Base-by-base conservation (phyloP, 2,888 invertebrate genomes). In the Monopis laevigella region DNA sequence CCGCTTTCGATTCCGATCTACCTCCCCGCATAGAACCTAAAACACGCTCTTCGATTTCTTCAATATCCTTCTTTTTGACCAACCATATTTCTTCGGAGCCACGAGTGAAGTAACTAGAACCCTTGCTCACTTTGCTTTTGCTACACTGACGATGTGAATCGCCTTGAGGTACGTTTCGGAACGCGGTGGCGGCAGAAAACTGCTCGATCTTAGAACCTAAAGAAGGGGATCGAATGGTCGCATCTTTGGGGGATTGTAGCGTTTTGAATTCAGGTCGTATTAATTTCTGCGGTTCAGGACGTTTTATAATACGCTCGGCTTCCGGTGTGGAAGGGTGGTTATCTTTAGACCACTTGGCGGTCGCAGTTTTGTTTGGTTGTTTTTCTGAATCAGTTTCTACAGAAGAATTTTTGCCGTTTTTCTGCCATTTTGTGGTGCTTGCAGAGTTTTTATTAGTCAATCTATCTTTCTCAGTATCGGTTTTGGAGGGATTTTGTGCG, bases 1-100 rank as follows among this genome's bases (percentile, higher is more conserved):
- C 69, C 16, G 65, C 45, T 43, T 59, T 65, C 16, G 69, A 72
- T 3, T 72, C 70, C 4, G 74, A 68, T 3, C 28, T 17, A 13
- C 16, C 27, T 5, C 78, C 66, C 1, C 77, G 49, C 47, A 78
- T 74, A 44, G 80, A 80, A 43, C 80, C 78, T 38, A 80, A 40
- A 8, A 80, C 80, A 16, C 80, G 54, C 49, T 77, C 78, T 47
- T 80, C 80, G 16, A 80, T 78, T 51, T 77, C 80, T 39, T 80
- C 78, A 1, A 80, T 80, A 32, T 80, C 80, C 48, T 78, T 80
- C 53, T 80, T 80, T 55, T 80, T 80, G n/a, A 80, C 80, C 28
- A 80, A 58, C 80, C 80, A 80, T 30, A 80, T 80, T 51, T 80
- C 80, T 43, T 80, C 80, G 1, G 80, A 71, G 10, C 80, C 80